Evolutionary conservation across 2,797 vertebrate species (phyloP), one percentile per base, ranked within the genome.

Genomic region (Phalloptychus januarius): DNA sequence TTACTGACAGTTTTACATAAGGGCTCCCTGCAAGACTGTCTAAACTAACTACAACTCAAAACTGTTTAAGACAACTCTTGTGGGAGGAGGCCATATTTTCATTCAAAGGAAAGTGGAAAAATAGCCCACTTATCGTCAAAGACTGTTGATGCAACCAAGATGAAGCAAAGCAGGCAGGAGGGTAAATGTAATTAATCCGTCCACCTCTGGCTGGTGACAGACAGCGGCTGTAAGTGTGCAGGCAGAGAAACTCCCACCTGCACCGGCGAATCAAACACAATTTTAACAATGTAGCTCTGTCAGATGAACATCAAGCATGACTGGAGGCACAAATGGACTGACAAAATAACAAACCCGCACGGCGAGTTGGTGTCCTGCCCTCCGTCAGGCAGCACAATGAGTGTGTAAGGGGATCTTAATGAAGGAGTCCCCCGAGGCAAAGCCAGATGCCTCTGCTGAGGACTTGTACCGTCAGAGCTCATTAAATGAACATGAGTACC

Each of bases 401-500:
- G 79, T 74, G 86, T 89, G 93, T 93, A 93, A 94, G 85, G 80
- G 88, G 91, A 93, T 93, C 89, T 89, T 93, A 93, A 94, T 94
- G 86, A 93, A 94, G 87, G 85, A 89, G 84, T 94, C 93, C 93
- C 93, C 91, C 71, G 89, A 91, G 94, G 93, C 91, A 88, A 79
- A 86, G 88, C 86, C 85, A 5, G 81, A 91, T 76, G 83, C 86
- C 87, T 89, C 85, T 78, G 85, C 81, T 86, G 86, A 88, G 91
- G 91, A 94, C 89, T 90, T 91, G 88, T 91, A 90, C 92, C 89
- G 91, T 93, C 92, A 86, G 89, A 91, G 90, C 92, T 94, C 91
- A 95, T 94, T 94, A 93, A 94, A 93, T 75, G 88, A 92, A 93
- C 91, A 94, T 82, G 92, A 93, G 88, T 87, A 86, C 86, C 54